Conservation (phyloP, 2,797 vertebrate genomes). For the Gallinago nigripennis region DNA sequence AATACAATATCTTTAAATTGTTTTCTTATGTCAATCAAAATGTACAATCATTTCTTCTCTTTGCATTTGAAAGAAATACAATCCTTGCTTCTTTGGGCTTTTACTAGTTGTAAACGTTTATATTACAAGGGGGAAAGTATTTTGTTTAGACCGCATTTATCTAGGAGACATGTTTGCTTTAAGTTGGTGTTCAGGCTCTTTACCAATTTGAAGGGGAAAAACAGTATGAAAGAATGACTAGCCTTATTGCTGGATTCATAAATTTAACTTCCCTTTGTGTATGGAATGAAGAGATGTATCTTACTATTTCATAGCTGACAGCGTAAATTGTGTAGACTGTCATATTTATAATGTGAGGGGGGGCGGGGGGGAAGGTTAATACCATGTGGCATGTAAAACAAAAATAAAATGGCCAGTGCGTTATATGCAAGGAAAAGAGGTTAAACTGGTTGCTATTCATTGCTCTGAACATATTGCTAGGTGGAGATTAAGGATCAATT, state of each 20-base stretch:
- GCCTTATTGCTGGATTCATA: background rate
- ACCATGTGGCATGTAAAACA: conserved; percentile 11
- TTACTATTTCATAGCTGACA: conserved; percentile 27
- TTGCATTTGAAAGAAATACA: conserved; percentile 2
- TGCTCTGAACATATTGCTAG: conserved; percentile 15
- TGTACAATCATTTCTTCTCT: background rate
- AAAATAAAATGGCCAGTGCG: conserved; percentile 3
- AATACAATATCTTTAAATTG: conserved; percentile 16
- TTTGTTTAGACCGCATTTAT: conserved; percentile 16
- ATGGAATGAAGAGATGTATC: conserved; percentile 23
- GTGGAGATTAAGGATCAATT: conserved; percentile 55
- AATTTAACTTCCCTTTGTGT: conserved; percentile 33
- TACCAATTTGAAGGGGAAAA: conserved; percentile 1
- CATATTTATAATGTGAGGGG: conserved; percentile 8
- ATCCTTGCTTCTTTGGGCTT: background rate
- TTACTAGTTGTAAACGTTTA: background rate
- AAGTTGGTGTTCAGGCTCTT: background rate
- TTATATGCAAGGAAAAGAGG: conserved; percentile 34
- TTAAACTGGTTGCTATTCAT: conserved; percentile 53
- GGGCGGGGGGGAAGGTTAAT: background rate
- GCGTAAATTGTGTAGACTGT: conserved; percentile 14
- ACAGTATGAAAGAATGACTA: background rate
- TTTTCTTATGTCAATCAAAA: background rate
- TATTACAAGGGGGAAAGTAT: conserved; percentile 1
- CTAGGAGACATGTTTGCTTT: background rate